A percentile compares a stretch with the other conserved stretches of the same genome.
Evolutionary conservation across 2,888 invertebrate species (phyloP).

Genomic region (Bruchidius siliquastri): DNA sequence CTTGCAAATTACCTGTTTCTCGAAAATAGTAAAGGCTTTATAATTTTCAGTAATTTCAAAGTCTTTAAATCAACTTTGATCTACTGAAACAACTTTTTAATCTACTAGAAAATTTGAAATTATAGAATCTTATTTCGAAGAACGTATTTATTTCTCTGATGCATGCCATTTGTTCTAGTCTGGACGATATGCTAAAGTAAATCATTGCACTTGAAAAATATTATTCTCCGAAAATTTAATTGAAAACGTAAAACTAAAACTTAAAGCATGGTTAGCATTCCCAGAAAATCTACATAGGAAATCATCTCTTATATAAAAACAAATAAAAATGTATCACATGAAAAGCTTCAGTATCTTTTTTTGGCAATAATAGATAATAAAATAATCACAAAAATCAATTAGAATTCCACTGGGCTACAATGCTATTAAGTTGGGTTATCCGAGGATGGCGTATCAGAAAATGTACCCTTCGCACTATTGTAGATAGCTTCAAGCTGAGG

Average conservation of each 20-base stretch:
- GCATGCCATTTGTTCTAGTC: too few species aligned
- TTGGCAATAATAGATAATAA: background rate
- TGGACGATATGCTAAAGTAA: background rate
- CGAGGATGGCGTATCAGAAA: background rate
- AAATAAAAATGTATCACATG: background rate
- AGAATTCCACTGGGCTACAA: background rate
- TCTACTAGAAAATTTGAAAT: too few species aligned
- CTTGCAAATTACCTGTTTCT: too few species aligned
- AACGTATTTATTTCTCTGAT: too few species aligned
- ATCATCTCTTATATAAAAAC: background rate
- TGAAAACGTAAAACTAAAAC: background rate
- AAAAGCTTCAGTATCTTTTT: background rate
- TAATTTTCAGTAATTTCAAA: too few species aligned
- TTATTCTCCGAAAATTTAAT: background rate
- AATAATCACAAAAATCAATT: background rate
- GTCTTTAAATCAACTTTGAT: too few species aligned
- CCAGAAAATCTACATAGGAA: background rate
- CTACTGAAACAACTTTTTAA: too few species aligned
- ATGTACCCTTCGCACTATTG: background rate
- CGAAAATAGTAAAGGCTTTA: too few species aligned
- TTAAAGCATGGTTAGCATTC: background rate
- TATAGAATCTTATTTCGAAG: too few species aligned
- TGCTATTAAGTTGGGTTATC: background rate
- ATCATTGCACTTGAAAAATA: background rate
- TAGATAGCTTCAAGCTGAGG: slow-evolving; percentile 59